Conservation (phyloP, 1,140 invertebrate species). For the Drosophila azteca region DNA sequence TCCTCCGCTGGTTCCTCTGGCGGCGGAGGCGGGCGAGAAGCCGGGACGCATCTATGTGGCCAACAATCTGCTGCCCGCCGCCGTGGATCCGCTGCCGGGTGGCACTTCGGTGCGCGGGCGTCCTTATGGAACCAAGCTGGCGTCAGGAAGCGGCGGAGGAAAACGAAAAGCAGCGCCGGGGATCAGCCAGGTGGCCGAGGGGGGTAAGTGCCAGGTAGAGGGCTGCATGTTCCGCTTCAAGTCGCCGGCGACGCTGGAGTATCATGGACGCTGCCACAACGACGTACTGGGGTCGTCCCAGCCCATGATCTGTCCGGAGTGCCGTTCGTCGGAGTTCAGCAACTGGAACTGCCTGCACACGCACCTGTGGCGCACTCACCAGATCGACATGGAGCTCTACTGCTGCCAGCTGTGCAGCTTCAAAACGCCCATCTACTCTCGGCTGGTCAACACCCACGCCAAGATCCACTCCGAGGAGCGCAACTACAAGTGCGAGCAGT, state of each 20-base stretch:
- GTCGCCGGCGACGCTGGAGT: conserved; percentile 84
- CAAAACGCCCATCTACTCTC: conserved; percentile 87
- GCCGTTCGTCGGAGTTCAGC: conserved; percentile 84
- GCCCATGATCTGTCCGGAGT: conserved; percentile 88
- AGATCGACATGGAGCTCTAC: conserved; percentile 90
- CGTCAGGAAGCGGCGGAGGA: conserved; percentile 33
- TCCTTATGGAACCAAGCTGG: conserved; percentile 76
- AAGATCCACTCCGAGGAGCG: conserved; percentile 88
- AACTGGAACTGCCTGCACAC: conserved; percentile 87
- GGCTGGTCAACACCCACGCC: conserved; percentile 88
- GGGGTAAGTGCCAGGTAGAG: conserved; percentile 68
- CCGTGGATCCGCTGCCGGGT: conserved; percentile 44
- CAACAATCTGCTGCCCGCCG: conserved; percentile 68
- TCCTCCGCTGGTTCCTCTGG: conserved; percentile 58
- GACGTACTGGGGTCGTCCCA: conserved; percentile 63
- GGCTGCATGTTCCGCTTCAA: conserved; percentile 82
- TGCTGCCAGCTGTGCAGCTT: conserved; percentile 88
- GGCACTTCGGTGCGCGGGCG: conserved; percentile 73
- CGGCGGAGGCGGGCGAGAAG: conserved; percentile 54
- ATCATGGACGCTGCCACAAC: conserved; percentile 87
- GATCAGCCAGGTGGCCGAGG: conserved; percentile 29
- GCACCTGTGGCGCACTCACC: conserved; percentile 91
- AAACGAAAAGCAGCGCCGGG: conserved; percentile 40
- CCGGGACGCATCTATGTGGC: conserved; percentile 80
- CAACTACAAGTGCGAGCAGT: conserved; percentile 87